Evolutionary conservation across 1,140 invertebrate genomes (phyloP).

Genomic region (Megathymus violae): DNA sequence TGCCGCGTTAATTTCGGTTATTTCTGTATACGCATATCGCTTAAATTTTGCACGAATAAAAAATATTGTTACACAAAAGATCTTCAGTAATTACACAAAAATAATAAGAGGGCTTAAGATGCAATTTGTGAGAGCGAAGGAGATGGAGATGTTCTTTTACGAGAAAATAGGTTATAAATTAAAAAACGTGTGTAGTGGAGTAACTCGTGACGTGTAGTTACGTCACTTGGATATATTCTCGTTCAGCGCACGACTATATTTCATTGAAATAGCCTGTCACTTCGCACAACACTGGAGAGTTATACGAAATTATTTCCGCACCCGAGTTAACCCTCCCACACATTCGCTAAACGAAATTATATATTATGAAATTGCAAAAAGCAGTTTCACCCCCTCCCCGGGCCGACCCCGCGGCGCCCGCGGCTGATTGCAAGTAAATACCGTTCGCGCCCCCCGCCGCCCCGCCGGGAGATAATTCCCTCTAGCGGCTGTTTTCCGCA

Average conservation of each 20-base stretch:
- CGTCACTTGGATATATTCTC: constrained; percentile 21
- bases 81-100: too few species aligned
- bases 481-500: constrained; percentile 41
- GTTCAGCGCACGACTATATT: constrained; percentile 25
- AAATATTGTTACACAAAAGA: too few species aligned
- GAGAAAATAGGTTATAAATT: constrained; percentile 2
- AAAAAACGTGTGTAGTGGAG: constrained; percentile 4
- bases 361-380: constrained; percentile 46
- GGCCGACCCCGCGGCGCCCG: constrained; percentile 21
- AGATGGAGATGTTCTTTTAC: not conserved
- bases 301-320: constrained; percentile 33
- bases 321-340: constrained; percentile 25
- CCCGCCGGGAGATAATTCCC: constrained; percentile 36
- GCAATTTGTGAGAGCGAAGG: not conserved
- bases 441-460: constrained; percentile 14
- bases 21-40: too few species aligned
- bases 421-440: constrained; percentile 43
- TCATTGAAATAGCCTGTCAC: constrained; percentile 29
- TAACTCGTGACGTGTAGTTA: constrained; percentile 13
- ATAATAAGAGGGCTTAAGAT: not conserved
- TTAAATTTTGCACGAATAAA: too few species aligned
- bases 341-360: constrained; percentile 32
- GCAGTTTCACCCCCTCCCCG: constrained; percentile 36
- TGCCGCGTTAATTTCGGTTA: too few species aligned
- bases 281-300: constrained; percentile 30